Evolutionary conservation across 2,113 vertebrate genomes (phyloP).

Genomic region (Dryoscopus gambensis): DNA sequence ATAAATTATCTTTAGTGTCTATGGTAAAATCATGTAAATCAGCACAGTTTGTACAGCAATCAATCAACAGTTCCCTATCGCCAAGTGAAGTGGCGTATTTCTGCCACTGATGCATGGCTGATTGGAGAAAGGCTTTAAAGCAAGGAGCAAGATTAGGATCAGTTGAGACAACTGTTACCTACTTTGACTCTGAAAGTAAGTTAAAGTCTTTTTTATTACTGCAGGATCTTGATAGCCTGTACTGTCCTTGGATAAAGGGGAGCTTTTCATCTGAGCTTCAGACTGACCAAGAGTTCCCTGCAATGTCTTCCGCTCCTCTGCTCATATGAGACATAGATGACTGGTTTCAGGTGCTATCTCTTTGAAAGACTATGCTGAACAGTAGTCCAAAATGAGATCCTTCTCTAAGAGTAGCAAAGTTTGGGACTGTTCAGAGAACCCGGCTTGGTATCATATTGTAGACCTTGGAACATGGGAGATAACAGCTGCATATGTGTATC

Average conservation of each 20-base stretch:
- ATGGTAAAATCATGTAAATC: conserved; percentile 22
- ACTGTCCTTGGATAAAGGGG: neutral
- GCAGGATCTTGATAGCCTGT: neutral
- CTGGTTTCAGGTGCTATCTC: neutral
- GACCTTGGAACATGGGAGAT: neutral
- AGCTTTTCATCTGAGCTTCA: neutral
- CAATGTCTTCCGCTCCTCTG: neutral
- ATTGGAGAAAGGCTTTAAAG: neutral
- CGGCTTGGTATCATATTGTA: neutral
- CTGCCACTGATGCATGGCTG: neutral
- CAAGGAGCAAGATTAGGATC: neutral
- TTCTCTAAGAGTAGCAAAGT: neutral
- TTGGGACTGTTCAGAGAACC: neutral
- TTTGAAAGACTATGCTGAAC: neutral
- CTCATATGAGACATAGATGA: neutral
- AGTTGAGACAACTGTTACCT: neutral
- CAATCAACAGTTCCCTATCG: neutral
- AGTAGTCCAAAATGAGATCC: neutral
- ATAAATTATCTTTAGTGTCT: neutral
- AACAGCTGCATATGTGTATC: neutral
- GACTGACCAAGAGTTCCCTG: neutral
- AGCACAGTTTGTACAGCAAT: neutral
- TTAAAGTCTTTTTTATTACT: neutral
- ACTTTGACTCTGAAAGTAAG: neutral
- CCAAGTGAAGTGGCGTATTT: neutral